Conservation (phyloP, 2,888 invertebrate species). For the Platypus cylindrus region DNA sequence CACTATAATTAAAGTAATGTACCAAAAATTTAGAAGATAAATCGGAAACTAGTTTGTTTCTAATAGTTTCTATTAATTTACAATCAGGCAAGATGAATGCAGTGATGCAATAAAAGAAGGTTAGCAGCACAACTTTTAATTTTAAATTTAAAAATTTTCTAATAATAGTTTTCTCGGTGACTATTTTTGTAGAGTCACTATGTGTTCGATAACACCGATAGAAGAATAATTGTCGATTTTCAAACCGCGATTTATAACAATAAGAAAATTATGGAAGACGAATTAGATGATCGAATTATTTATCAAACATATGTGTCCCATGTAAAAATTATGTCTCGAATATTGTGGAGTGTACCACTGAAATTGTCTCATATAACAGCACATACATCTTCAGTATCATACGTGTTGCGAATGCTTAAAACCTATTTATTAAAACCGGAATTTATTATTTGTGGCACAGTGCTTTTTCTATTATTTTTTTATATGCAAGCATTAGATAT, state of each 20-base stretch:
- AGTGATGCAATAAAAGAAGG: background rate
- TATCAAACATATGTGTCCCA: conserved; percentile 80
- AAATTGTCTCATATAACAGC: conserved; percentile 39
- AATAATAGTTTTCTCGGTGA: conserved; percentile 11
- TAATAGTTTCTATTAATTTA: too few relatives aligned
- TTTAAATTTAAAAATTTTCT: conserved; percentile 4
- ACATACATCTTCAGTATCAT: conserved; percentile 10
- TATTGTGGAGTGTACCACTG: conserved; percentile 64
- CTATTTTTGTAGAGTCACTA: conserved; percentile 15
- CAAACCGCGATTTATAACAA: conserved; percentile 6
- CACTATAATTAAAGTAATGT: conserved; percentile 1
- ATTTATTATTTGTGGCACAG: conserved; percentile 57
- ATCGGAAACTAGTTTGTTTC: too few relatives aligned
- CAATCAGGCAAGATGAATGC: too few relatives aligned
- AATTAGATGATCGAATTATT: conserved; percentile 76
- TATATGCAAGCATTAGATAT: conserved; percentile 74
- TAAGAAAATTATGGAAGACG: conserved; percentile 65
- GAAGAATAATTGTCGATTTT: conserved; percentile 13
- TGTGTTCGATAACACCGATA: conserved; percentile 14
- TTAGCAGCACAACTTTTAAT: background rate
- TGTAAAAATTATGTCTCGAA: conserved; percentile 72
- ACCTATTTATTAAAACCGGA: conserved; percentile 71
- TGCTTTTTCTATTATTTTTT: conserved; percentile 58
- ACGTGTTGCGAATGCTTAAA: conserved; percentile 58
- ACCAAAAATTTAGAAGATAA: conserved; percentile 1